Base-by-base conservation (phyloP, 2,888 invertebrate genomes). In the Spatulosminthurus flaviceps region DNA sequence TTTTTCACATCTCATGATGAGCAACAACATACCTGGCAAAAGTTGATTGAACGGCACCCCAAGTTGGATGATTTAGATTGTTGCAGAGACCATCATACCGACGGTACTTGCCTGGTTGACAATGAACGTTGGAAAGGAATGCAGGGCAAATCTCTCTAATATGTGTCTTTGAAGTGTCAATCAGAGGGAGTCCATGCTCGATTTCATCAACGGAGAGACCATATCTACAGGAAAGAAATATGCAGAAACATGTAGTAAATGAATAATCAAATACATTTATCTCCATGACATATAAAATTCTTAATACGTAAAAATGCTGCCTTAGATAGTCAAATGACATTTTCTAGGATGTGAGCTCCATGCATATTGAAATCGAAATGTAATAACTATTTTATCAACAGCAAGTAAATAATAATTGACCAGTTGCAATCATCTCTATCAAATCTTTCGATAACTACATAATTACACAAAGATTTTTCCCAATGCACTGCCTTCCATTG, bases 81-180 rank as follows among this genome's bases (percentile, higher is more conserved):
- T 95, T 96, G 88, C 96, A 96, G 7, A 96, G 91, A 0, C 95
- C 96, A 87, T 96, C 96, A 85, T 92, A 91, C 28, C 95, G 90
- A 21, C 96, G 90, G 88, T 95, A 96, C 87, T 95, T 95, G 73
- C 95, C 95, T 0, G 95, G 92, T 67, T 94, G 91, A 86, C 96
- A 96, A 88, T 95, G 93, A 28, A 95, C 95, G 86, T 94, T 94
- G 0, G 94, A 92, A 86, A 96, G 91, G 87, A 93, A 95, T 0
- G 95, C 94, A 0, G 96, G 96, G 86, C 96, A 96, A 2, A 95
- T 92, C 86, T 95, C 95, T 16, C 93, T 90, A 85, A 96, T 93
- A 51, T 94, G 89, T 0, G 96, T 95, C 86, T 94, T 93, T 0
- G 94, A 94, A 0, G 95, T 95, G 87, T 96, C 96, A 86, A 96